Conservation (phyloP, 2,113 vertebrate genomes). For the Lagenorhynchus albirostris region DNA sequence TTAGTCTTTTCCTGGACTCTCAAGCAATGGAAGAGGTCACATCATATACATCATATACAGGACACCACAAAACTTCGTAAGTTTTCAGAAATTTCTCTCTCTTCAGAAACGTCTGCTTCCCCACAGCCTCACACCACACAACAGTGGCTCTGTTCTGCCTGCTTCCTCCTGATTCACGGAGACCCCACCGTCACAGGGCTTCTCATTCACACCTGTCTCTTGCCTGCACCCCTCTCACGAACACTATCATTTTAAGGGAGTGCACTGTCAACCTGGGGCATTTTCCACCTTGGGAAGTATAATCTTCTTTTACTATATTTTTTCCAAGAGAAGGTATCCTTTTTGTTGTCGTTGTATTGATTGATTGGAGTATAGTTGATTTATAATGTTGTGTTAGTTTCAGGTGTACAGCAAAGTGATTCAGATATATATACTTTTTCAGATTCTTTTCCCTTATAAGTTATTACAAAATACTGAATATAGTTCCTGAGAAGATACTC, state of each 20-base stretch:
- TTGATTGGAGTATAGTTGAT: neutral
- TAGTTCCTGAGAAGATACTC: neutral
- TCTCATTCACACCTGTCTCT: neutral
- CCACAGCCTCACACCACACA: neutral
- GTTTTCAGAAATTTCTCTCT: neutral
- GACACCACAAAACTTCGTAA: neutral
- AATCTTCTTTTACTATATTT: neutral
- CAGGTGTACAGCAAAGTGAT: neutral
- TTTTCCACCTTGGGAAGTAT: neutral
- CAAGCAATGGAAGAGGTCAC: neutral
- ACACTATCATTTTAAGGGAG: neutral
- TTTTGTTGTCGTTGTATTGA: neutral
- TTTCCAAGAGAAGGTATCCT: neutral
- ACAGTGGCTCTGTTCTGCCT: neutral
- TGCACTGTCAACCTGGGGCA: neutral
- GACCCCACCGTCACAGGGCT: neutral
- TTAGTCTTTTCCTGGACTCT: neutral
- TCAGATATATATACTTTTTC: neutral
- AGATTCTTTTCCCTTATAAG: neutral
- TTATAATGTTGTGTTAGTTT: neutral
- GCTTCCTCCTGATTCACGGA: neutral
- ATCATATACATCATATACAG: neutral
- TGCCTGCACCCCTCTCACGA: fast-evolving
- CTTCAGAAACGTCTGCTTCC: neutral
- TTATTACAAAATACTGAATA: neutral